phyloP scores from a whole-genome alignment of 2,888 invertebrate genomes.

The Iphiclides podalirius region DNA sequence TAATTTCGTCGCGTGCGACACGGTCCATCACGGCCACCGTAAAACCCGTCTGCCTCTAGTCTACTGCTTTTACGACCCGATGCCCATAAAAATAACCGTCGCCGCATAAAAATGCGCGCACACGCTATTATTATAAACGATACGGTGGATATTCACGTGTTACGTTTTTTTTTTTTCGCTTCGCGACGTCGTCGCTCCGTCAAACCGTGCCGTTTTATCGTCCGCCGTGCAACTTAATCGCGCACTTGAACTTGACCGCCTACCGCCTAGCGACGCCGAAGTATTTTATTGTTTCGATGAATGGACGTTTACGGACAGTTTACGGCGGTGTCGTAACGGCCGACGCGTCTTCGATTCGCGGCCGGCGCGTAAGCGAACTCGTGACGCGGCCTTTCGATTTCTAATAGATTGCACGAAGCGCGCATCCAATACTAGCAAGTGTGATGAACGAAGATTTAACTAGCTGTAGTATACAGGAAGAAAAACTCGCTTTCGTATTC shows the following conservation, averaged over 20 bases:
- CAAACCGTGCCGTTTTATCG: conserved; percentile 60
- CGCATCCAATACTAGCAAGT: too few relatives aligned
- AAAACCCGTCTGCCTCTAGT: conserved; percentile 74
- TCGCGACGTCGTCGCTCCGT: too few relatives aligned
- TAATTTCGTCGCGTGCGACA: conserved; percentile 26
- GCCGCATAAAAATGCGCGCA: conserved; percentile 48
- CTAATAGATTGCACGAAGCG: conserved; percentile 35
- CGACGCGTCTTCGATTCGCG: conserved; percentile 54
- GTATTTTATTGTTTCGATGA: conserved; percentile 76
- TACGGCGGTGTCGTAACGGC: conserved; percentile 71
- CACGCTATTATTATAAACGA: conserved; percentile 53
- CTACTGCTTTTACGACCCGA: conserved; percentile 72
- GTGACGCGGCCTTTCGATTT: conserved; percentile 61
- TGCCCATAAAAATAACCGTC: conserved; percentile 73
- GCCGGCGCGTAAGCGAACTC: too few relatives aligned
- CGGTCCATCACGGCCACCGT: conserved; percentile 59
- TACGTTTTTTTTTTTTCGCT: too few relatives aligned
- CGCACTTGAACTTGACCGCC: conserved; percentile 76
- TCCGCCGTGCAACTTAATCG: conserved; percentile 74
- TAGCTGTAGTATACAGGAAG: too few relatives aligned
- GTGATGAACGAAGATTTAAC: too few relatives aligned
- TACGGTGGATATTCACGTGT: conserved; percentile 58
- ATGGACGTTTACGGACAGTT: conserved; percentile 63
- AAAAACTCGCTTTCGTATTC: too few relatives aligned
- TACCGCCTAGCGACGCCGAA: conserved; percentile 76